Evolutionary conservation across 2,797 vertebrate genomes (phyloP), one percentile per base, ranked within the genome.

Genomic region (Sebastes vulpes): DNA sequence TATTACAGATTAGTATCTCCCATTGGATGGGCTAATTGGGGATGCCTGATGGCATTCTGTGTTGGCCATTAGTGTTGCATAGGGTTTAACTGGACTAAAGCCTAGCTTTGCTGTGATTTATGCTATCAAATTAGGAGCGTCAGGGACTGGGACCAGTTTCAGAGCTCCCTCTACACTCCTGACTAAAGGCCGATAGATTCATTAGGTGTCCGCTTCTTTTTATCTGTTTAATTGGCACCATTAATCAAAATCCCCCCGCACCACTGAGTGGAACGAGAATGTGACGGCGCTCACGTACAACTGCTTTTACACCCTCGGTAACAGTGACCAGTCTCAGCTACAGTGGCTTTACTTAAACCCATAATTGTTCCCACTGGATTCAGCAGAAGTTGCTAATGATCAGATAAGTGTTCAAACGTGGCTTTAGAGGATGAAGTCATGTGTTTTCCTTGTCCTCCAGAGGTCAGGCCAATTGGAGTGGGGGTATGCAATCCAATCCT

Each of bases 181-280:
- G 77, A 82, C 82, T 78, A 72, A 81, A 79, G 38, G 65, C 72
- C 77, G 77, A 92, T 83, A 67, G 71, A 87, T 90, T 89, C 53
- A 85, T 89, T 90, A 72, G 81, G 79, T 16, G 25, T 87, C 50
- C 32, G 6, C 60, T 76, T 79, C 70, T 87, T 85, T 88, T 86
- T 74, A 90, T 90, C 81, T 84, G 52, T 84, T 90, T 90, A 91
- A 91, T 89, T 90, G 81, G 85, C 52, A 63, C 80, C 88, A 92
- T 92, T 90, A 88, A 91, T 94, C 92, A 92, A 85, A 83, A 21
- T 16, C 9, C n/a, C 9, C 31, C 8, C 3, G 46, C 56, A 58
- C 68, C 79, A 35, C 52, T 75, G 80, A 83, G 65, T 50, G 5
- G 72, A 68, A 82, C 20, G 71, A 78, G 32, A 71, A 81, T 65